Evolutionary conservation across 2,888 invertebrate species (phyloP).

Genomic region (Netelia virgata): DNA sequence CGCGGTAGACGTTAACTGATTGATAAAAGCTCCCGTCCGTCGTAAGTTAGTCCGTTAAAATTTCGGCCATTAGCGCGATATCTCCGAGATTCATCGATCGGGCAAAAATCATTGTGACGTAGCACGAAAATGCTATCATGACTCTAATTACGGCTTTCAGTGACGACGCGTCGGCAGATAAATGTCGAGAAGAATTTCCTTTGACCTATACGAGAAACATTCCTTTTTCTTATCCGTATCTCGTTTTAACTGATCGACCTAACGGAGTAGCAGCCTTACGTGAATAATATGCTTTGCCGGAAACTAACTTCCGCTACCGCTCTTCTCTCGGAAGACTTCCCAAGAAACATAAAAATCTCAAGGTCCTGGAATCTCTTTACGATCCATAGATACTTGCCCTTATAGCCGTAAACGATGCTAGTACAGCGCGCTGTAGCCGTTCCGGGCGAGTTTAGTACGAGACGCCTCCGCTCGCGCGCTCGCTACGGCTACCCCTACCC

Average conservation of each 20-base stretch:
- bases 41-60: background rate
- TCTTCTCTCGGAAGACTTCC: background rate
- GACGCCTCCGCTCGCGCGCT: conserved; percentile 12
- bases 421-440: conserved; percentile 7
- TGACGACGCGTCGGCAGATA: conserved; percentile 13
- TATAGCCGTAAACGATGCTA: background rate
- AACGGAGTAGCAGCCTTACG: conserved; percentile 7
- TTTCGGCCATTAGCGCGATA: conserved; percentile 19
- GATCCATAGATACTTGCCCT: conserved; percentile 45
- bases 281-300: conserved; percentile 1
- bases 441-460: conserved; percentile 10
- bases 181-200: conserved; percentile 36
- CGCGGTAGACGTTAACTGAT: conserved; percentile 41
- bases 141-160: conserved; percentile 18
- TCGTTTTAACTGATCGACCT: conserved; percentile 45
- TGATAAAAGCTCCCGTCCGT: conserved; percentile 23
- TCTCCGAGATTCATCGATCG: conserved; percentile 28
- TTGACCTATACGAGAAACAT: conserved; percentile 32
- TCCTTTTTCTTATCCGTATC: conserved; percentile 26
- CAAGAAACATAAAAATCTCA: conserved; percentile 30
- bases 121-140: background rate
- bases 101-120: conserved; percentile 14
- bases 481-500: background rate
- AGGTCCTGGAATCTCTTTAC: conserved; percentile 35
- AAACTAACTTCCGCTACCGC: background rate